A percentile compares a stretch with the other conserved stretches of the same genome.
phyloP scores from a whole-genome alignment of 2,888 invertebrate genomes.

The Oscheius sp. region DNA sequence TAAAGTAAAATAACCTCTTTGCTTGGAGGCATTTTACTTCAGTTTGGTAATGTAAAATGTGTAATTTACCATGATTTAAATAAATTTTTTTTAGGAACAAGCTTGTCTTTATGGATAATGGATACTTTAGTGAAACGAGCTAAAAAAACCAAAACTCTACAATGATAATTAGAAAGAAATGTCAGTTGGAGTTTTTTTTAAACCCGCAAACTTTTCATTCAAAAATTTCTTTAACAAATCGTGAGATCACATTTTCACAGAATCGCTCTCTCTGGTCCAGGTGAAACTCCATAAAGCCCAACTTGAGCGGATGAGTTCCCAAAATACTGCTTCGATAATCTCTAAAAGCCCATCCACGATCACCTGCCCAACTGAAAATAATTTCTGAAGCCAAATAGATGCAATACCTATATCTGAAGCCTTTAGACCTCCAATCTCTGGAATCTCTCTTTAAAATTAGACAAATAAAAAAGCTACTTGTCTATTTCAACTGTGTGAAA shows the following conservation, averaged over 20 bases:
- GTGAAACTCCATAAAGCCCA: not conserved
- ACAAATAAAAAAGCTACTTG: not conserved
- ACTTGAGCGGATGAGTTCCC: not conserved
- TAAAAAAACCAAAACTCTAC: no score
- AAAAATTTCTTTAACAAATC: not conserved
- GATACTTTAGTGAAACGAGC: no score
- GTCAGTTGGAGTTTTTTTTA: no score
- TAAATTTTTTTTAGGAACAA: no score
- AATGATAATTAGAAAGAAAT: no score
- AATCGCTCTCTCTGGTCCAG: not conserved
- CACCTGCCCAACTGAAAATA: not conserved
- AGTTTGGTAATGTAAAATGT: not conserved
- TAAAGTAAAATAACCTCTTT: constrained; percentile 85
- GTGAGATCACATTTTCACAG: not conserved
- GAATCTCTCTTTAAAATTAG: no score
- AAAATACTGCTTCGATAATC: not conserved
- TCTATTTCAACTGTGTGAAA: not conserved
- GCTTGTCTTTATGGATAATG: no score
- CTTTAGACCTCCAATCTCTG: no score
- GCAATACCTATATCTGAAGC: not conserved
- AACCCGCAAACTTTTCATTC: no score
- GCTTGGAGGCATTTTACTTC: not conserved
- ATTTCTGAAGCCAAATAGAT: not conserved
- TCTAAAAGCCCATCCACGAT: not conserved
- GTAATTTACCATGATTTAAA: not conserved